phyloP scores from a whole-genome alignment of 2,888 invertebrate species.

The Therioaphis trifolii region DNA sequence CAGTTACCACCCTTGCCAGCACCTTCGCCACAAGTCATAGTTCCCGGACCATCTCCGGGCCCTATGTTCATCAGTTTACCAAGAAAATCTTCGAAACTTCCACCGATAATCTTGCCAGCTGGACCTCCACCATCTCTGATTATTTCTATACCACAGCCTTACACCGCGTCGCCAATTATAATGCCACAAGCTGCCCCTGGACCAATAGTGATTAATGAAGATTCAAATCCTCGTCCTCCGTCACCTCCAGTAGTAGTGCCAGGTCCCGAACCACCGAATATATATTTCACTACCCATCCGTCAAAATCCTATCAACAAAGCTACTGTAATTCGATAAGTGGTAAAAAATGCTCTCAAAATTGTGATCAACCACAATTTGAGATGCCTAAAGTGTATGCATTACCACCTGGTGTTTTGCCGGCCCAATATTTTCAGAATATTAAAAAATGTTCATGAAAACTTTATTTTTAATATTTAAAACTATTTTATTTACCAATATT shows the following conservation, averaged over 20 bases:
- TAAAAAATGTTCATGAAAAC: neutral
- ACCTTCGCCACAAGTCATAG: neutral
- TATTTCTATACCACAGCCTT: constrained; percentile 29
- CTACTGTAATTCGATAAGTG: neutral
- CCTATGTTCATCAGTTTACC: constrained; percentile 28
- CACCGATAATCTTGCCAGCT: constrained; percentile 17
- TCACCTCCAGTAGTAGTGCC: neutral
- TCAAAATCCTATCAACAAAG: neutral
- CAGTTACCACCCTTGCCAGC: constrained; percentile 20
- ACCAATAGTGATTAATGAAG: constrained; percentile 34
- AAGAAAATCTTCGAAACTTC: neutral
- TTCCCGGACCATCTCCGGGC: constrained; percentile 5
- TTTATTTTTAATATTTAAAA: neutral
- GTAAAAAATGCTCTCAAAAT: too few relatives aligned
- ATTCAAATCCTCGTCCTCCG: neutral
- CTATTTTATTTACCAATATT: neutral
- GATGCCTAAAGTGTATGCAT: constrained; percentile 32
- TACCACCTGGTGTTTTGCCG: constrained; percentile 34
- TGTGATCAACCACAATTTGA: neutral
- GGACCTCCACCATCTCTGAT: constrained; percentile 51
- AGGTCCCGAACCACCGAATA: neutral
- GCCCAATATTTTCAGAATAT: neutral
- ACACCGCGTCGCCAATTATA: neutral
- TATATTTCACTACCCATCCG: constrained; percentile 52
- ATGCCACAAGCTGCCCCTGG: constrained; percentile 24